These are phyloP conservation scores for Trematomus loennbergii DNA, from an alignment of 2,113 vertebrate genomes.

Conservation along the genomic window DNA sequence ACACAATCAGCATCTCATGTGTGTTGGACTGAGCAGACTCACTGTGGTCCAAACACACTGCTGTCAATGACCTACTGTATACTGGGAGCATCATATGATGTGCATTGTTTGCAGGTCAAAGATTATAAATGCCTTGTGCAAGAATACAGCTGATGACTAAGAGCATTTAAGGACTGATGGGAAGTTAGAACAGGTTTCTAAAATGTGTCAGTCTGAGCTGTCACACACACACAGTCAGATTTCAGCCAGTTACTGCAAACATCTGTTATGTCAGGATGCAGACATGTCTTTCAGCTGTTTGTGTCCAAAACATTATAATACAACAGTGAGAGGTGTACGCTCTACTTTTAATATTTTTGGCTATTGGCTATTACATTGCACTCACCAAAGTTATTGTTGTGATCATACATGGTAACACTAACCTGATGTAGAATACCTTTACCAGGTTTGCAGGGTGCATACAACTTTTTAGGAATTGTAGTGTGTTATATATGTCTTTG, in stretches of 20 bases:
- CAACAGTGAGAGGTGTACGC: no score
- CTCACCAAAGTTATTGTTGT: no score
- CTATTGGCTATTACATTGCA: no score
- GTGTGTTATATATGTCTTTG: no score
- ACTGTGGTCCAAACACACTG: constrained; percentile 14
- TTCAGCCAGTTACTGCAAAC: not conserved
- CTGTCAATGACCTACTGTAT: constrained; percentile 47
- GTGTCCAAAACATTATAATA: not conserved
- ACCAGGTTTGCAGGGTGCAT: no score
- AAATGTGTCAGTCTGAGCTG: not conserved
- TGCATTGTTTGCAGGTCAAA: constrained; percentile 2
- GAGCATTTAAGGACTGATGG: not conserved
- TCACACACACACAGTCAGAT: not conserved
- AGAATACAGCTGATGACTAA: not conserved
- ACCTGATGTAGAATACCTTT: no score
- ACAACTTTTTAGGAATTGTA: no score
- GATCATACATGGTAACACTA: no score
- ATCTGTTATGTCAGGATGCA: not conserved
- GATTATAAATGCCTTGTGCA: constrained; percentile 8
- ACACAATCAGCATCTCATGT: constrained; percentile 59
- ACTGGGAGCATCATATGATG: constrained; percentile 44
- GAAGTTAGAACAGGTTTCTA: constrained; percentile 2
- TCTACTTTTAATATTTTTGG: no score
- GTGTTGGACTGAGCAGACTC: constrained; percentile 33
- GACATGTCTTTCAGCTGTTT: not conserved